Base-by-base conservation (phyloP, 1,140 invertebrate genomes). In the Planococcus citri region DNA sequence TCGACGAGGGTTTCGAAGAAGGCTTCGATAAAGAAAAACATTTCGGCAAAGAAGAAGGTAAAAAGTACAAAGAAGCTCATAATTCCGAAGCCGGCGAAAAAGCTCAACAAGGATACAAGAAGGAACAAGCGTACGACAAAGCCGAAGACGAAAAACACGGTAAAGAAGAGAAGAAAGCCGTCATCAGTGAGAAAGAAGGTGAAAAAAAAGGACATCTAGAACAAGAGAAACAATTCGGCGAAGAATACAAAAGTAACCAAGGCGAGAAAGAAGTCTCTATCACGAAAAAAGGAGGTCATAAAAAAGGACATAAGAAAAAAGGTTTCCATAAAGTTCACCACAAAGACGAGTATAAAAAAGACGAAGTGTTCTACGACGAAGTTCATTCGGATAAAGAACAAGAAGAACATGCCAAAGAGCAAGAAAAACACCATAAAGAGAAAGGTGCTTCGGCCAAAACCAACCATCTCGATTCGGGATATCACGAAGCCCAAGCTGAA, bases 301-400 rank as follows among this genome's bases (percentile, higher is more conserved):
- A 84, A 74, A 87, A 86, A 71, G 85, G 85, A 0, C 84, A 86
- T 75, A 81, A 82, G 25, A 83, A 82, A 72, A 84, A 84, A 72
- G 85, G 84, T 12, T 86, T 84, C 75, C 84, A 85, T 73, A 80
- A 81, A 1, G 85, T 83, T 0, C 84, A 84, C 72, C 84, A 84
- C 71, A 86, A 86, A 71, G 85, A 86, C 73, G 85, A 86, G 73
- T 81, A 82, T 73, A 84, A 84, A 69, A 85, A 85, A 75, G 82
- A 83, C 10, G 83, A 86, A 73, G 84, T 82, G 72, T 87, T 82
- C 78, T 86, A 84, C 71, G 85, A 87, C 69, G 85, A 86, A 72
- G 81, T 82, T 20, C 82, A 85, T 73, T 83, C 86, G 73, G 84
- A 84, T 74, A 83, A 81, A 0, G 82, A 83, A 67, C 79, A 81